Evolutionary conservation across 2,113 vertebrate genomes (phyloP), one percentile per base, ranked within the genome.

Genomic region (Leptodactylus fuscus): DNA sequence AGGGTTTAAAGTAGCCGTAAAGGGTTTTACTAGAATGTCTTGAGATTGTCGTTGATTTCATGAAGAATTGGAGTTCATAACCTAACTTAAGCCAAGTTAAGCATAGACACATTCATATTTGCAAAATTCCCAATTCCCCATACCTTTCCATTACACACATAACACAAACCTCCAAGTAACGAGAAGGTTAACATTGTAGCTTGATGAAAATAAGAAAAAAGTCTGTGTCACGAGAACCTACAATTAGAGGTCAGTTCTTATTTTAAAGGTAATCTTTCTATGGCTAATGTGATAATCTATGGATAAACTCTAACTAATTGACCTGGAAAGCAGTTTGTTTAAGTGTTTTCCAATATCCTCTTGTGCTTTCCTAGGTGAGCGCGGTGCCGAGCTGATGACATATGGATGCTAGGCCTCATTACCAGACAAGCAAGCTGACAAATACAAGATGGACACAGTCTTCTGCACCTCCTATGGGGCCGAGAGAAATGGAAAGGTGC

Each of bases 351-450:
- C 83, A 79, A 85, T 85, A 85, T 79, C 69, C 32, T 76, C 27
- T 51, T 51, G 20, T 53, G 83, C 75, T 85, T 79, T 79, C 83
- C 44, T 79, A 55, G 83, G 74, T 69, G 74, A 79, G 75, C 60
- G 69, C 27, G 27, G 75, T 24, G 29, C 46, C 32, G 74, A 85
- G 70, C 74, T 53, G 76, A 85, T 85, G 83, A 92, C 91, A 92
- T 91, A 90, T 27, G 81, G 90, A 89, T 92, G 91, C 90, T 89
- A 91, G 90, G 91, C 91, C 89, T 91, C 90, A 92, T 93, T 93
- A 92, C 88, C 89, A 89, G 91, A 90, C 88, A 90, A 91, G 90
- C 65, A 83, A 87, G 73, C 88, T 90, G 92, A 88, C 90, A 90
- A 92, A 85, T 86, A 88, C 86, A 90, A 73, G 87, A 79, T 1